A percentile compares a stretch with the other conserved stretches of the same genome.
phyloP scores from a whole-genome alignment of 2,797 vertebrate species.

The Neomorphus geoffroyi region DNA sequence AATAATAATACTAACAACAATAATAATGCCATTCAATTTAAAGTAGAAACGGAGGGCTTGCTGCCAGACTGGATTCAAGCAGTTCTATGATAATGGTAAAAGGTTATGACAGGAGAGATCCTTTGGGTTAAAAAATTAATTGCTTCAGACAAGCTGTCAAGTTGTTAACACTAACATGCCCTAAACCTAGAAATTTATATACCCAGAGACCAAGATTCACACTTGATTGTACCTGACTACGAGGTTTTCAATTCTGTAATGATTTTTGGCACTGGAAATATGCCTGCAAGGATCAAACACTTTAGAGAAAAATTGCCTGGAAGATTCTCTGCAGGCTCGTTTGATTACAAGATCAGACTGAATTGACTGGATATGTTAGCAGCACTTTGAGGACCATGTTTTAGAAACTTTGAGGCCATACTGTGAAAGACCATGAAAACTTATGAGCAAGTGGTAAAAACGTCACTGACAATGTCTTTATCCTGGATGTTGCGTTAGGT shows the following conservation, averaged over 20 bases:
- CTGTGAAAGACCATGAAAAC: neutral
- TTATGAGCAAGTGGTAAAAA: neutral
- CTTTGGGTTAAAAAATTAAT: constrained; percentile 77
- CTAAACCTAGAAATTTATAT: constrained; percentile 77
- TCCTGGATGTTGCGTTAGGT: neutral
- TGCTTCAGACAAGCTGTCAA: constrained; percentile 84
- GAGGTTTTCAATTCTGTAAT: constrained; percentile 60
- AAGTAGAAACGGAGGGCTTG: neutral
- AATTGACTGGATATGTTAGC: constrained; percentile 30
- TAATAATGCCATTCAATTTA: neutral
- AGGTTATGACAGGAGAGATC: constrained; percentile 67
- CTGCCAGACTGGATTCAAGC: constrained; percentile 29
- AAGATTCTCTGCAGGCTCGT: constrained; percentile 9
- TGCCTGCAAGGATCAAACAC: constrained; percentile 49
- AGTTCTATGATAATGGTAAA: constrained; percentile 36
- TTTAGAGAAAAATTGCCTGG: constrained; percentile 29
- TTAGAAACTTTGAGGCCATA: neutral
- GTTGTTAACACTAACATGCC: constrained; percentile 76
- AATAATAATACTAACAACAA: neutral
- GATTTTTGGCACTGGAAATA: constrained; percentile 63
- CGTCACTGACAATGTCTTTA: neutral
- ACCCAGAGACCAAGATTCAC: constrained; percentile 75
- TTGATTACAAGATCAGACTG: constrained; percentile 46
- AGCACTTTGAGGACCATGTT: neutral
- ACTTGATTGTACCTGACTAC: constrained; percentile 75